Percentiles rank a stretch among this genome's conserved stretches.
These are phyloP conservation scores for Drosophila orena DNA, from an alignment of 1,140 invertebrate genomes.

Conservation along the genomic window DNA sequence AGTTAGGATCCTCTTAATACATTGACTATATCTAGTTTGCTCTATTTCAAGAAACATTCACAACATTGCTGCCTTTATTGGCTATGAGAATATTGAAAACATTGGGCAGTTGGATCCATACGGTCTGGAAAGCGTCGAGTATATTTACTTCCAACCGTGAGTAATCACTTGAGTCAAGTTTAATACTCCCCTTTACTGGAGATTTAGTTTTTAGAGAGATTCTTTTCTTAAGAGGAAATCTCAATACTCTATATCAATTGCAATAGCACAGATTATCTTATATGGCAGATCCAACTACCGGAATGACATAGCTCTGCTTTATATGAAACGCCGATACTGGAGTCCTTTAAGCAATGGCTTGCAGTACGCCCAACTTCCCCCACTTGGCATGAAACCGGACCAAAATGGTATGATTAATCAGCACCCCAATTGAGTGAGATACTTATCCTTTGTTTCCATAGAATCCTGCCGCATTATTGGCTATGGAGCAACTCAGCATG, in stretches of 20 bases:
- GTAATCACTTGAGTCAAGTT: slow-evolving; percentile 50
- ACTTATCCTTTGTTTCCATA: background rate
- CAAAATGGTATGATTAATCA: slow-evolving; percentile 44
- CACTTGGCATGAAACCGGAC: slow-evolving; percentile 58
- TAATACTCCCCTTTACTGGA: slow-evolving; percentile 24
- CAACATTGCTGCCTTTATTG: slow-evolving; percentile 67
- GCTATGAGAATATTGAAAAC: slow-evolving; percentile 65
- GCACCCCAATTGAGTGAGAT: background rate
- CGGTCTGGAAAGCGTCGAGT: slow-evolving; percentile 63
- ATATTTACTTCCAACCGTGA: slow-evolving; percentile 80
- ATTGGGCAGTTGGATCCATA: slow-evolving; percentile 52
- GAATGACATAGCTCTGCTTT: slow-evolving; percentile 75
- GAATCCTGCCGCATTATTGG: slow-evolving; percentile 78
- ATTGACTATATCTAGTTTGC: background rate
- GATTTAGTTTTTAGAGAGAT: background rate
- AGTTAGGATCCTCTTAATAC: background rate
- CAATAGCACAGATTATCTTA: background rate
- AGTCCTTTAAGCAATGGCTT: slow-evolving; percentile 12
- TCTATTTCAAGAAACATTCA: slow-evolving; percentile 46
- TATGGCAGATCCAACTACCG: slow-evolving; percentile 65
- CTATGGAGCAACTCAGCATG: slow-evolving; percentile 72
- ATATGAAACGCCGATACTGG: slow-evolving; percentile 46
- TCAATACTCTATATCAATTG: no score
- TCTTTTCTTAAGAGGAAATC: background rate
- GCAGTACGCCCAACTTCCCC: slow-evolving; percentile 64